Percentiles rank a stretch among this genome's conserved stretches.
Evolutionary conservation across 2,113 vertebrate species (phyloP).

Genomic region (Dicentrarchus labrax): DNA sequence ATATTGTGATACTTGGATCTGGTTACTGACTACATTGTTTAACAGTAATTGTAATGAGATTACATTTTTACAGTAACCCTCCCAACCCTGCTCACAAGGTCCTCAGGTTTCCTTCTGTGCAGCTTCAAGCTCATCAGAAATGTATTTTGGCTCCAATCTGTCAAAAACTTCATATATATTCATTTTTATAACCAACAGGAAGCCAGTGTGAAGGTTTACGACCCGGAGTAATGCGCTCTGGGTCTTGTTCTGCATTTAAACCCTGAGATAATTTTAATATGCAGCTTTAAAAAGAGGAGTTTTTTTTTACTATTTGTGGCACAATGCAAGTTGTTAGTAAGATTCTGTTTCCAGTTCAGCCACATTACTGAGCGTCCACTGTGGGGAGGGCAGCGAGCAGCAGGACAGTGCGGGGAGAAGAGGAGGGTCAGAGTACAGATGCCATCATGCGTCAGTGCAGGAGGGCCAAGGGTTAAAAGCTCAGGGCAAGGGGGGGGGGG

Average conservation of each 20-base stretch:
- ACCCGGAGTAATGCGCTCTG: too few relatives aligned
- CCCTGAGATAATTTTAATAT: neutral
- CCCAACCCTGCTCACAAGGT: too few relatives aligned
- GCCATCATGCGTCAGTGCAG: conserved; percentile 48
- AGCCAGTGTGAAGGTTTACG: neutral
- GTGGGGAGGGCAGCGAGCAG: conserved; percentile 19
- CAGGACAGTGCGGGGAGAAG: neutral
- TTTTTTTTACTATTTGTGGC: neutral
- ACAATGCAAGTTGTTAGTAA: conserved; percentile 17
- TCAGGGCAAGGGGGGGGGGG: neutral
- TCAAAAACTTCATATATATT: neutral
- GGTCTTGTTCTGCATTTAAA: neutral
- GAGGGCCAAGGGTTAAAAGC: conserved; percentile 17
- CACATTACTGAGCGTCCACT: neutral
- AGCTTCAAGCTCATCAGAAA: too few relatives aligned
- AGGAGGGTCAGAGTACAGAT: neutral
- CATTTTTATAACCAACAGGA: neutral
- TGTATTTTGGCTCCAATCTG: too few relatives aligned
- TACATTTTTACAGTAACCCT: too few relatives aligned
- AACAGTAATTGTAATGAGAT: too few relatives aligned
- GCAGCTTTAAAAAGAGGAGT: neutral
- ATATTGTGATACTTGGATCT: too few relatives aligned
- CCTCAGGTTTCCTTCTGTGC: too few relatives aligned
- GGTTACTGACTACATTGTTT: too few relatives aligned
- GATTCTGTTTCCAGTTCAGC: neutral